Conservation (phyloP, 2,113 vertebrate species). For the Psophia crepitans region DNA sequence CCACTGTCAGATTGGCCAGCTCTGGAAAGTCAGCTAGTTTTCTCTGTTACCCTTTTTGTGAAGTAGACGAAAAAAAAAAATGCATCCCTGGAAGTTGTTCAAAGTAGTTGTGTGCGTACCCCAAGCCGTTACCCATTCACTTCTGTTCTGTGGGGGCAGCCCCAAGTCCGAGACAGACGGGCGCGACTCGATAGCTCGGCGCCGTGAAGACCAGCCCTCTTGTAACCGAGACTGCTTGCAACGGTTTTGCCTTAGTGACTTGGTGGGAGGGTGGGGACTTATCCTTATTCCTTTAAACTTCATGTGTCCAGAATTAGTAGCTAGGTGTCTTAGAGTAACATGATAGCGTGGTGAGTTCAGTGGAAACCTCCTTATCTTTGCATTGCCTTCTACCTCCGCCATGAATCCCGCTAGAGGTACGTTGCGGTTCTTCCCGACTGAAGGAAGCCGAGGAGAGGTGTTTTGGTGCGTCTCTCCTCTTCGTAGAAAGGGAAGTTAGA, state of each 20-base stretch:
- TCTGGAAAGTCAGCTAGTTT: neutral
- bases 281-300: slow-evolving; percentile 57
- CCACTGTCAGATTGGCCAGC: neutral
- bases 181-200: neutral
- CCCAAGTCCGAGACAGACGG: neutral
- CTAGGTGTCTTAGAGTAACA: slow-evolving; percentile 65
- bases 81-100: slow-evolving; percentile 39
- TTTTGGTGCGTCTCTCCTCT: neutral
- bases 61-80: slow-evolving; percentile 2
- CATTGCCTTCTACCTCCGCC: slow-evolving; percentile 73
- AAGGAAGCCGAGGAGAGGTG: slow-evolving; percentile 5
- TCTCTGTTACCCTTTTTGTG: slow-evolving; percentile 42
- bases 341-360: slow-evolving; percentile 52
- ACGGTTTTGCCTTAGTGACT: slow-evolving; percentile 56
- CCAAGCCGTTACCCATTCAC: neutral
- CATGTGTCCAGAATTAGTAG: slow-evolving; percentile 63
- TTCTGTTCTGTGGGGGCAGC: slow-evolving; percentile 19
- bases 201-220: neutral
- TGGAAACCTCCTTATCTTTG: slow-evolving; percentile 51
- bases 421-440: neutral
- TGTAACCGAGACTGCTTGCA: slow-evolving; percentile 41
- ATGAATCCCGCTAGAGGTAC: neutral
- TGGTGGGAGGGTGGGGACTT: neutral
- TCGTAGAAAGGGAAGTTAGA: neutral
- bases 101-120: slow-evolving; percentile 50